Base-by-base conservation (phyloP, 2,888 invertebrate genomes). In the Drosophila quinaria region DNA sequence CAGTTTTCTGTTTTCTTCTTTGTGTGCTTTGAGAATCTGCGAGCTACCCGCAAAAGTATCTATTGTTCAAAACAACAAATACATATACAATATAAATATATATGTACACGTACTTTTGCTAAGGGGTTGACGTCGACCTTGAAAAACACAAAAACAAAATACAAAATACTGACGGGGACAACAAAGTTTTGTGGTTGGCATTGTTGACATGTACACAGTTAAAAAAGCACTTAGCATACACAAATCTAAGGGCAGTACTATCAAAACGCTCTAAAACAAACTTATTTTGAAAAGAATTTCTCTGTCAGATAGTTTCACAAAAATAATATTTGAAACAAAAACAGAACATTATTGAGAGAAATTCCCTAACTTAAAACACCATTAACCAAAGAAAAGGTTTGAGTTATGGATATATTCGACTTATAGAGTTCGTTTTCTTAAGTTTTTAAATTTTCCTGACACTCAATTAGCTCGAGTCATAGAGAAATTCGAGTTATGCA, bases 111-210 rank as follows among this genome's bases (percentile, higher is more conserved):
- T 44, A 44, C 55, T 56, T 49, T 46, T 42, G 19, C 37, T 33
- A 39, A 55, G 50, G 82, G 81, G 73, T 70, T 78, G 79, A 11
- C 59, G 35, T 25, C 74, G 74, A 83, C 83, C 87, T 83, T 83
- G 83, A 84, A 87, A 80, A 25, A 25, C 25, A 25, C 25, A 67
- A 55, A 39, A 41, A 41, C 5, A 67, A 55, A 29, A 41, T 17
- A 41, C 19, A 54, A 41, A 31, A 55, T 25, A 22, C 58, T 50
- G 42, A 50, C 49, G 56, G 64, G 69, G 66, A 81, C 59, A 78
- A 79, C 71, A 78, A 78, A 60, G 35, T 54, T 46, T 58, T 51
- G 37, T 47, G 42, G 64, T 58, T 42, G 60, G 35, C 70, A 59
- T 70, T 75, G 71, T 61, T 73, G 68, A 78, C 70, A 70, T 70